Evolutionary conservation across 1,140 invertebrate genomes (phyloP).

Genomic region (Triops longicaudatus): DNA sequence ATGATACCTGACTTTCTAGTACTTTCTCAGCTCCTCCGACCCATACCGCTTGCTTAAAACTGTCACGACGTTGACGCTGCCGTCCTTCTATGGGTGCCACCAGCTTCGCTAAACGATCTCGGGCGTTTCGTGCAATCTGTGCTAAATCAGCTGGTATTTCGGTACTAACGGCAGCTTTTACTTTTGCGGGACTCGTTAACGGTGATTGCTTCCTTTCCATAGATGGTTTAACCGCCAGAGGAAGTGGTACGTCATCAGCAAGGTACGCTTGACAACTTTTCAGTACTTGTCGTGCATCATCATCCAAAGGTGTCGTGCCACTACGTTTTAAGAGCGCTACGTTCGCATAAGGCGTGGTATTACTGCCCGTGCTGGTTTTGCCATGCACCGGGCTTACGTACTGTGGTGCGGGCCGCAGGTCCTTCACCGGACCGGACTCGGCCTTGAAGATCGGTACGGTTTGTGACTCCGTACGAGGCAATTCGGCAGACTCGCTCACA

Average conservation of each 20-base stretch:
- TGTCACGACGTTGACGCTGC: constrained; percentile 8
- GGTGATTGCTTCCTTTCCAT: not conserved
- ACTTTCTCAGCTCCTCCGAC: not conserved
- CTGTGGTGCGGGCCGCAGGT: not conserved
- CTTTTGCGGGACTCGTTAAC: not conserved
- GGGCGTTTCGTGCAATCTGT: not conserved
- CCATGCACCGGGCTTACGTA: not conserved
- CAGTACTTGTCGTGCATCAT: constrained; percentile 24
- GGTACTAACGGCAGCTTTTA: not conserved
- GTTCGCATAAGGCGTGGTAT: not conserved
- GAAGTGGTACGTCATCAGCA: not conserved
- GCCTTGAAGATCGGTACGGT: not conserved
- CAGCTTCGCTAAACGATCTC: not conserved
- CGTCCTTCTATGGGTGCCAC: not conserved
- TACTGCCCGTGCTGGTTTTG: not conserved
- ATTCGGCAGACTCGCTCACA: not conserved
- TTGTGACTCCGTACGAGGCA: not conserved
- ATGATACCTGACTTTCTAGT: not conserved
- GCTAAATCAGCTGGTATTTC: not conserved
- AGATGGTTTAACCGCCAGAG: not conserved
- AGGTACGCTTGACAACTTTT: constrained; percentile 26
- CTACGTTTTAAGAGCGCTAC: not conserved
- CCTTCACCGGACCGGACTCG: not conserved
- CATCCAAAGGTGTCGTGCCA: not conserved
- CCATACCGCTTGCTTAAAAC: constrained; percentile 21